Base-by-base conservation (phyloP, 37 sponge, comb jelly and placozoan genomes). In the Crambe crambe region DNA sequence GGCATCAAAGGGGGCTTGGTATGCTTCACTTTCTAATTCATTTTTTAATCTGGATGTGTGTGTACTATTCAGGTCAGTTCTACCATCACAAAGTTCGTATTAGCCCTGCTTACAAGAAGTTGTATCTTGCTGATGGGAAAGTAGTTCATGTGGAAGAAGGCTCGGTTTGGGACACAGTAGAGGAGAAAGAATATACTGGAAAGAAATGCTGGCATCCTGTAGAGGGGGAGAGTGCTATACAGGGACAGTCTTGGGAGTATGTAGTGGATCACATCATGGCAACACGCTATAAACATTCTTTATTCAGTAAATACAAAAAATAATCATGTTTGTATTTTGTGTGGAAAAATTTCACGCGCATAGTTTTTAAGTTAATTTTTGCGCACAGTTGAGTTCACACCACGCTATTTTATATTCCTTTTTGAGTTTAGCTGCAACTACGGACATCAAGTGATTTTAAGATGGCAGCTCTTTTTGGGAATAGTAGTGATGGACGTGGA, bases 391-490 rank as follows among this genome's bases (percentile, higher is more conserved):
- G n/a, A n/a, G n/a, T n/a, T n/a, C n/a, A n/a, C n/a, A n/a, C n/a
- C n/a, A n/a, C n/a, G n/a, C n/a, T n/a, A n/a, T n/a, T n/a, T n/a
- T n/a, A n/a, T n/a, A n/a, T n/a, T n/a, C n/a, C n/a, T n/a, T n/a
- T n/a, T n/a, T n/a, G n/a, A n/a, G n/a, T n/a, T n/a, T n/a, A n/a
- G n/a, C n/a, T n/a, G n/a, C n/a, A n/a, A n/a, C n/a, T n/a, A n/a
- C n/a, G n/a, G n/a, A n/a, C n/a, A n/a, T n/a, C n/a, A n/a, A n/a
- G 51, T 4, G 44, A 10, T 36, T 35, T 4, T 5, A 2, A 4
- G 34, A 74, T 76, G 87, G 76, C 79, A 76, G 93, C 94, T 42
- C 66, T 94, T 70, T 94, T 94, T 59, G 94, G 91, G 2, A 66
- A 76, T 10, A 67, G 71, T 21, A 75, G 51, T 63, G 79, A 86